Conservation (phyloP, 2,113 vertebrate genomes). For the Pteronura brasiliensis region DNA sequence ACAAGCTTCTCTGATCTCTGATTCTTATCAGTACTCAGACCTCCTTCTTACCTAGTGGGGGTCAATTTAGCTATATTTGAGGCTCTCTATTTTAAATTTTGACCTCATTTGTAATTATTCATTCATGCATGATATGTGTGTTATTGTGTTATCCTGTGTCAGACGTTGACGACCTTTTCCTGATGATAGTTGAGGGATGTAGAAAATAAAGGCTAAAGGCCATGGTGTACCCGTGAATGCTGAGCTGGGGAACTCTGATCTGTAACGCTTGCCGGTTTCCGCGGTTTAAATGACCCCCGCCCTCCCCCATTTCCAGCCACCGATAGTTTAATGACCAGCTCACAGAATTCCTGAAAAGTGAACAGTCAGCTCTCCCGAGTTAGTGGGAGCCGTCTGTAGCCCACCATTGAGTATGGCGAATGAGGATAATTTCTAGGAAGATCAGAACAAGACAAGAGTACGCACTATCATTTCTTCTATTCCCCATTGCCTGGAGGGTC, state of each 20-base stretch:
- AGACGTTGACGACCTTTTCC: neutral
- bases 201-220: neutral
- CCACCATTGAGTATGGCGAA: fast-evolving
- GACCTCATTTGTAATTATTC: neutral
- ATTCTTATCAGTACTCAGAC: neutral
- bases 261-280: neutral
- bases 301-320: neutral
- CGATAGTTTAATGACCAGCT: neutral
- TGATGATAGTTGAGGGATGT: neutral
- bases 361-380: neutral
- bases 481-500: neutral
- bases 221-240: too few species aligned
- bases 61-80: neutral
- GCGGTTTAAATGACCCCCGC: neutral
- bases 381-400: neutral
- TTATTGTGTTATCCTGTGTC: neutral
- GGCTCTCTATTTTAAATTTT: neutral
- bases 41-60: neutral
- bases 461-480: neutral
- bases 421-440: neutral
- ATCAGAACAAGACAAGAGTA: neutral
- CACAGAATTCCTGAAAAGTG: neutral
- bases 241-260: neutral
- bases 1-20: neutral
- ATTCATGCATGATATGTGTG: neutral